Evolutionary conservation across 2,888 invertebrate genomes (phyloP).

Genomic region (Conistra vaccinii): DNA sequence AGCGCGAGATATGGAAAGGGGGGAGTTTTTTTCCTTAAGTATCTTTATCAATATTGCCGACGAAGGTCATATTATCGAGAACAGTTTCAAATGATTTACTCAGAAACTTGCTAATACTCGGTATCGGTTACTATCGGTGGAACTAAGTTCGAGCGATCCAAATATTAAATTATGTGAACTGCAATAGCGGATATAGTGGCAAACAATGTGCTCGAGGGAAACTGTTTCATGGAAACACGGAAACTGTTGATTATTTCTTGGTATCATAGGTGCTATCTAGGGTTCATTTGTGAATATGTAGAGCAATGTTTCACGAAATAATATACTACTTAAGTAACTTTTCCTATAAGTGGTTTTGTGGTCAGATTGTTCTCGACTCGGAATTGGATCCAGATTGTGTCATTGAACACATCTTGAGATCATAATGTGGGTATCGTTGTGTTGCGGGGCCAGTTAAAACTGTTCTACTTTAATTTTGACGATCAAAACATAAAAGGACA

Average conservation of each 20-base stretch:
- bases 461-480: not conserved
- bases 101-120: conserved; percentile 11
- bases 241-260: not conserved
- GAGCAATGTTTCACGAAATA: not conserved
- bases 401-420: not conserved
- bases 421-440: no score
- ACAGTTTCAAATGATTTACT: conserved; percentile 25
- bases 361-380: not conserved
- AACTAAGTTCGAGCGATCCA: not conserved
- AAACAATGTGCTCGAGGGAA: conserved; percentile 7
- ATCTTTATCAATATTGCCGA: not conserved
- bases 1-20: not conserved
- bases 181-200: not conserved
- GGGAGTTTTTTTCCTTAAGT: not conserved
- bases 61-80: not conserved
- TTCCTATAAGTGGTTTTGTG: not conserved
- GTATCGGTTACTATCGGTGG: conserved; percentile 1
- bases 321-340: not conserved
- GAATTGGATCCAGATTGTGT: not conserved
- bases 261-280: not conserved
- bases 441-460: not conserved
- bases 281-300: not conserved
- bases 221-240: not conserved
- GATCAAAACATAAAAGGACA: no score
- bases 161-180: conserved; percentile 16